Percentiles rank a stretch among this genome's conserved stretches.
phyloP scores from a whole-genome alignment of 1,140 invertebrate genomes.

The Brachionus asplanchnoidis region DNA sequence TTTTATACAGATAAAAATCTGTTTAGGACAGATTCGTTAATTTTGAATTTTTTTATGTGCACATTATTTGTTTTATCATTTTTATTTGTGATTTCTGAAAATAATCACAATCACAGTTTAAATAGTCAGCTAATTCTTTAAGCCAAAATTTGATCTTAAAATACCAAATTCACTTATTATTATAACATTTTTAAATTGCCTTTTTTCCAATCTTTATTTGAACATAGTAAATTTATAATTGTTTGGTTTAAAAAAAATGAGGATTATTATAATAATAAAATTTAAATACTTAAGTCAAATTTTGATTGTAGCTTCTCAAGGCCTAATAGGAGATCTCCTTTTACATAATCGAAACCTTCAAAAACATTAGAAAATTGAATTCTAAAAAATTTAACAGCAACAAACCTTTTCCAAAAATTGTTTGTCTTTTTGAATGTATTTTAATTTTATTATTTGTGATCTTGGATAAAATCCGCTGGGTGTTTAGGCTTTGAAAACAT shows the following conservation, averaged over 20 bases:
- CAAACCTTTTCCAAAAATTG: not conserved
- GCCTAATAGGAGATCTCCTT: not conserved
- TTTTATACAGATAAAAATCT: too few species aligned
- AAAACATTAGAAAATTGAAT: not conserved
- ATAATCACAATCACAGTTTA: too few species aligned
- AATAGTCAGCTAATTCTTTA: too few species aligned
- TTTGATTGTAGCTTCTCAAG: constrained; percentile 6
- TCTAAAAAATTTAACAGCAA: not conserved
- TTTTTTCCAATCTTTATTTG: too few species aligned
- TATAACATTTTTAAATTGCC: too few species aligned
- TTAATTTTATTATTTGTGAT: not conserved
- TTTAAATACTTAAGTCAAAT: not conserved
- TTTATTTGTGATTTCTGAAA: too few species aligned
- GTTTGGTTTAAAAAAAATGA: not conserved
- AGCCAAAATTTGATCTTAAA: too few species aligned
- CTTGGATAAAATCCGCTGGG: not conserved
- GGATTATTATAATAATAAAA: too few species aligned
- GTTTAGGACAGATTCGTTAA: too few species aligned
- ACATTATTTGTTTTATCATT: too few species aligned
- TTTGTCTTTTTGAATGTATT: not conserved
- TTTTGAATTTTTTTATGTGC: too few species aligned
- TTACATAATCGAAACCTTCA: not conserved
- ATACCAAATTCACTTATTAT: too few species aligned
- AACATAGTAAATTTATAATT: not conserved
- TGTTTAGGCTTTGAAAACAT: not conserved